These are phyloP conservation scores for Malacoraja senta DNA, from an alignment of 2,797 vertebrate genomes.

Conservation along the genomic window DNA sequence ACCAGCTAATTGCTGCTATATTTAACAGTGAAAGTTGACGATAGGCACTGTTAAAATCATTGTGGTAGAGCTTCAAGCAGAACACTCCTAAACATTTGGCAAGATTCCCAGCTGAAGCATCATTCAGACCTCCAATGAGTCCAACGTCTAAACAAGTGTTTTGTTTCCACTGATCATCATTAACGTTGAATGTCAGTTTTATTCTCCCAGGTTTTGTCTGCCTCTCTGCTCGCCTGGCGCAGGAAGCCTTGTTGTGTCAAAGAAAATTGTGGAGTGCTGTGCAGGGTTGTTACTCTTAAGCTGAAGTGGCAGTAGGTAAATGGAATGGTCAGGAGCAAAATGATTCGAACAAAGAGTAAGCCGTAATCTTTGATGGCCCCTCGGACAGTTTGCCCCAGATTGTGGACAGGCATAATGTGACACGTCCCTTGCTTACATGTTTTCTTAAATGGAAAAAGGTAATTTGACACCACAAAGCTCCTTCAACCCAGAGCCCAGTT, in stretches of 20 bases:
- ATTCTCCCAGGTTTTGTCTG: conserved; percentile 62
- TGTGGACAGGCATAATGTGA: conserved; percentile 51
- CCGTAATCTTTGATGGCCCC: conserved; percentile 54
- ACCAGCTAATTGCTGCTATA: conserved; percentile 56
- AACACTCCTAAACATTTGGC: conserved; percentile 65
- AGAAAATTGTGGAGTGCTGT: conserved; percentile 44
- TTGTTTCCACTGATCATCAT: conserved; percentile 69
- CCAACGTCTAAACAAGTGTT: conserved; percentile 72
- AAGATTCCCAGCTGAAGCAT: conserved; percentile 69
- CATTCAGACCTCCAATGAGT: conserved; percentile 67
- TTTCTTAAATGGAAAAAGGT: conserved; percentile 51
- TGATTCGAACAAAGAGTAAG: conserved; percentile 52
- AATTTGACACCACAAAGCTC: conserved; percentile 51
- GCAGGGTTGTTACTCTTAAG: conserved; percentile 54
- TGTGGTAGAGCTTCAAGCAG: background rate
- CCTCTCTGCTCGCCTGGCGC: conserved; percentile 49
- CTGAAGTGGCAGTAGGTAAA: conserved; percentile 53
- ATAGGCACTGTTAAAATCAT: background rate
- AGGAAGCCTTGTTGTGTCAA: conserved; percentile 2
- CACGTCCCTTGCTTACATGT: conserved; percentile 50
- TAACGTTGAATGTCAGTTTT: conserved; percentile 64
- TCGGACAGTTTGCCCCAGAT: conserved; percentile 54
- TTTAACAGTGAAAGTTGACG: conserved; percentile 58
- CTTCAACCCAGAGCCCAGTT: conserved; percentile 47
- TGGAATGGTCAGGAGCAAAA: conserved; percentile 52